phyloP scores from a whole-genome alignment of 2,113 vertebrate genomes.

The Willisornis vidua region DNA sequence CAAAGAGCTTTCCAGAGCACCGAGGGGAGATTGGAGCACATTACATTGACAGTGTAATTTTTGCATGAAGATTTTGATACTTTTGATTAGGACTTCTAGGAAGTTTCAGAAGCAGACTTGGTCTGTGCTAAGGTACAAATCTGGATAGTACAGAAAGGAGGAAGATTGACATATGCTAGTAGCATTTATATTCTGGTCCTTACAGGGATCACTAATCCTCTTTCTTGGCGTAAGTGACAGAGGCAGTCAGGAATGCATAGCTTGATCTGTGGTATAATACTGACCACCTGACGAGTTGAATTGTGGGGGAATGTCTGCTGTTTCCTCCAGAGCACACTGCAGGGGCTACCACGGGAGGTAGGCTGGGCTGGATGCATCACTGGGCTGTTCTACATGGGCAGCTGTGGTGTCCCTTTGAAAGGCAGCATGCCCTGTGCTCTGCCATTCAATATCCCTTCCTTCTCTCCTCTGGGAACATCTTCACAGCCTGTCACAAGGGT shows the following conservation, averaged over 20 bases:
- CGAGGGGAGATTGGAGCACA: rapidly evolving
- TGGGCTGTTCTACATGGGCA: background rate
- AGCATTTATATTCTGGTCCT: background rate
- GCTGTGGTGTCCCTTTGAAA: background rate
- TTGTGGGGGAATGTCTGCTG: background rate
- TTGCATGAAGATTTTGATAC: background rate
- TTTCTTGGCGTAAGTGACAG: background rate
- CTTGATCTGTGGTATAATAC: background rate
- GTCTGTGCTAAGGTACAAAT: background rate
- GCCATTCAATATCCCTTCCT: background rate
- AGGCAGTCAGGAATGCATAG: background rate
- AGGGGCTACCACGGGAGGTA: background rate
- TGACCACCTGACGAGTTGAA: background rate
- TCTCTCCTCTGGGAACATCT: background rate
- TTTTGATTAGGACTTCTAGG: background rate
- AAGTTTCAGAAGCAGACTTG: background rate
- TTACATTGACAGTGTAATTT: background rate
- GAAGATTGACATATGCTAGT: background rate
- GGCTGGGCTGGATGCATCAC: background rate
- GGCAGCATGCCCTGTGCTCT: background rate
- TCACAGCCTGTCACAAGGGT: background rate
- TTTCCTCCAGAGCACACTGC: background rate
- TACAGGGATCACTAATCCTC: background rate
- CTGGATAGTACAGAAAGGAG: background rate
- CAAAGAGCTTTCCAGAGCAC: background rate